Conservation (phyloP, 1,140 invertebrate genomes). For the Pseudomyrmex cubaensis region DNA sequence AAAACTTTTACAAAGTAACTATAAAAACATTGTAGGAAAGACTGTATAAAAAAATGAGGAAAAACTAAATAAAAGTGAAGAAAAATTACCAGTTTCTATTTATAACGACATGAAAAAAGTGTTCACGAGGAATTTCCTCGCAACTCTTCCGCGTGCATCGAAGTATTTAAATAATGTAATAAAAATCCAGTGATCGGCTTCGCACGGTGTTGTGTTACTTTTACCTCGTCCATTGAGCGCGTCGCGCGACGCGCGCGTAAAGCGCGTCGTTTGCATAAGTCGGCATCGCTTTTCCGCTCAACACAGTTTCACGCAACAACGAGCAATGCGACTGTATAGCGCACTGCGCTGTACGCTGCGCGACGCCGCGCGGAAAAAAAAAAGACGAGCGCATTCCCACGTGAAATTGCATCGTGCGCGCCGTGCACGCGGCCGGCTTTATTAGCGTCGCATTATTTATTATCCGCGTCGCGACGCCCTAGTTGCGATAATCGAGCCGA, state of each 20-base stretch:
- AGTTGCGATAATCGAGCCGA: constrained; percentile 59
- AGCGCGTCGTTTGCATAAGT: constrained; percentile 60
- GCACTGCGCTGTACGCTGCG: constrained; percentile 1
- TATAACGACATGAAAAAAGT: background rate
- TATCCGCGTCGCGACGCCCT: constrained; percentile 57
- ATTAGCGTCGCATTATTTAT: constrained; percentile 62
- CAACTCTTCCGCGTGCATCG: background rate
- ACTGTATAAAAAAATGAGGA: background rate
- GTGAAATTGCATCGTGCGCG: constrained; percentile 59
- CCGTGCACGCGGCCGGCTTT: constrained; percentile 51
- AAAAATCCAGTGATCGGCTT: constrained; percentile 58
- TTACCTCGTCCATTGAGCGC: constrained; percentile 48
- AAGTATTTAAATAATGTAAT: constrained; percentile 52
- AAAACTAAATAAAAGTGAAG: background rate
- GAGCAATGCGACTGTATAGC: constrained; percentile 36
- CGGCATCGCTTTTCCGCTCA: constrained; percentile 61
- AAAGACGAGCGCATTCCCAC: constrained; percentile 55
- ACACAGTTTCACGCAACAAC: constrained; percentile 57
- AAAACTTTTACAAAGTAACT: background rate
- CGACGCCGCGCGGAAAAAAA: constrained; percentile 51
- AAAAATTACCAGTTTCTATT: background rate
- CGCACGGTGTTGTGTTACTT: constrained; percentile 40
- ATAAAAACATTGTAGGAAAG: background rate
- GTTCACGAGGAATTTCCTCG: background rate
- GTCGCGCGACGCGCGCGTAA: constrained; percentile 49